Evolutionary conservation across 2,888 invertebrate species (phyloP).

Genomic region (Dromius quadrimaculatus): DNA sequence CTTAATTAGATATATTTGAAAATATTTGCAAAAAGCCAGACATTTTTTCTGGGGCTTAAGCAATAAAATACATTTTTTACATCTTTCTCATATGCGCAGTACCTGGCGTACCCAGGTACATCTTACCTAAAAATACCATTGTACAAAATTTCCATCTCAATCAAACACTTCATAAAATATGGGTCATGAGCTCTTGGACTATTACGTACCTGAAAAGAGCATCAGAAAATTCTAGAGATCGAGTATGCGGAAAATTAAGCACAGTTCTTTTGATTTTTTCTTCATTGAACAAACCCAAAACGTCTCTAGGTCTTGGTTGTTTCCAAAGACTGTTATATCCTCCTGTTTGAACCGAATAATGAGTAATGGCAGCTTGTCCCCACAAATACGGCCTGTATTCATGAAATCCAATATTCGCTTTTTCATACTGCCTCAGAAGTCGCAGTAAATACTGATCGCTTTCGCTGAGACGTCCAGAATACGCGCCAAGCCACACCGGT

Average conservation of each 20-base stretch:
- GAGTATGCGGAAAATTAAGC: conserved; percentile 76
- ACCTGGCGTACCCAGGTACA: too few species aligned
- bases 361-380: conserved; percentile 83
- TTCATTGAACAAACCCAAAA: conserved; percentile 78
- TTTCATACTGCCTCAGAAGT: conserved; percentile 78
- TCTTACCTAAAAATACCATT: too few species aligned
- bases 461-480: conserved; percentile 77
- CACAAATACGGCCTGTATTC: conserved; percentile 80
- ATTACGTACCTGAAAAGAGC: conserved; percentile 17
- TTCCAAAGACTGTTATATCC: conserved; percentile 74
- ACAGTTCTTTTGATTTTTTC: conserved; percentile 77
- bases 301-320: conserved; percentile 79
- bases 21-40: too few species aligned
- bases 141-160: too few species aligned
- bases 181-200: too few species aligned
- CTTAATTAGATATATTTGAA: too few species aligned
- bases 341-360: conserved; percentile 77
- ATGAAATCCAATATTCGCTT: conserved; percentile 73
- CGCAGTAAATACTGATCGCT: conserved; percentile 79
- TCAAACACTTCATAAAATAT: too few species aligned
- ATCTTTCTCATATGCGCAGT: too few species aligned
- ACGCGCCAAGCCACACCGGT: conserved; percentile 82
- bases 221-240: conserved; percentile 59
- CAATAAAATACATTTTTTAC: too few species aligned
- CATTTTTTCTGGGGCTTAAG: too few species aligned